phyloP scores from a whole-genome alignment of 1,140 invertebrate genomes.

The Brachionus calyciflorus region DNA sequence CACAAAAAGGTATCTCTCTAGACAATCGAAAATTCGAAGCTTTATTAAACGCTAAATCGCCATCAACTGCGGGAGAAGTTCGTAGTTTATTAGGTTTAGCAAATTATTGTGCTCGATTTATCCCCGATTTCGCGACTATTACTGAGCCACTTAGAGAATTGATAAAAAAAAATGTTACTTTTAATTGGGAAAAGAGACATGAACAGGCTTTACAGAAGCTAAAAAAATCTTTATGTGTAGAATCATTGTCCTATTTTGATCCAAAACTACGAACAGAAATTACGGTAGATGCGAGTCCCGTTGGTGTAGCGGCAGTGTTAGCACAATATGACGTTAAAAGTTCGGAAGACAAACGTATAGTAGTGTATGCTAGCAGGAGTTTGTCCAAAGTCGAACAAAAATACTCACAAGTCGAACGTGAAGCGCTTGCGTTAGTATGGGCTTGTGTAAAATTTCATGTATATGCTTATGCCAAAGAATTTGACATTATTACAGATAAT shows the following conservation, averaged over 20 bases:
- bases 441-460: not conserved
- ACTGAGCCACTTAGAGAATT: not conserved
- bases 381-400: not conserved
- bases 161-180: not conserved
- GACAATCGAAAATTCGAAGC: no score
- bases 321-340: not conserved
- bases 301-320: not conserved
- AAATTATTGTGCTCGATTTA: conserved; percentile 4
- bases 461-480: not conserved
- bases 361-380: no score
- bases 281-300: no score
- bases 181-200: not conserved
- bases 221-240: not conserved
- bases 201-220: not conserved
- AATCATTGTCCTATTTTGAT: not conserved
- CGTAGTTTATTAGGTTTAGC: not conserved
- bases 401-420: not conserved
- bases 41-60: no score
- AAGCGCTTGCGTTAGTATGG: not conserved
- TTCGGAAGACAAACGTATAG: not conserved
- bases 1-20: no score
- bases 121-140: not conserved
- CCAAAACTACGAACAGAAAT: not conserved
- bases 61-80: no score
- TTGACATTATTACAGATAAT: no score